Evolutionary conservation across 2,888 invertebrate genomes (phyloP), one percentile per base, ranked within the genome.

Genomic region (Ariolimax columbianus): DNA sequence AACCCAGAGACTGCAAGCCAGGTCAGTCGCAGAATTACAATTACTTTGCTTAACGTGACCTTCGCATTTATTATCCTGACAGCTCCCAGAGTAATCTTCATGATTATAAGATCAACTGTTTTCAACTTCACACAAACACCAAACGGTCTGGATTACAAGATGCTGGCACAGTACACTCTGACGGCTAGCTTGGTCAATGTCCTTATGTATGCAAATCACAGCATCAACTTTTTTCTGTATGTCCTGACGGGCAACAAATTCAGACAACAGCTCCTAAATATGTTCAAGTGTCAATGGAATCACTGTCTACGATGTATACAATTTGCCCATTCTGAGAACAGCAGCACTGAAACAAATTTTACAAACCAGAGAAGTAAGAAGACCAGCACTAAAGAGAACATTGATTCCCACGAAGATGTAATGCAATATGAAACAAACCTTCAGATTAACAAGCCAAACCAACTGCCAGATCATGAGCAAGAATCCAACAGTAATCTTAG

Each of bases 191-290:
- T 91, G 43, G 86, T 89, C 19, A 89, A 88, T 47, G 70, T 91
- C 36, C 89, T 91, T 47, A 85, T 90, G 26, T 91, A 90, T 81
- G 77, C 87, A 14, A 92, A 91, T 82, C 92, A 92, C 87, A 88
- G 90, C 14, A 86, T 91, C 1, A 92, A 92, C 77, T 90, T 92
- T 83, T 86, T 91, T 4, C 87, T 92, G 3, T 92, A 92, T 83
- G 91, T 91, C 82, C 84, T 91, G 0, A 89, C 87, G 73, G 91
- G 92, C 38, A 86, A 88, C 33, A 87, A 88, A 80, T 92, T 92
- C 85, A 85, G 92, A 23, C 82, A 85, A n/a, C 90, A 92, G 80
- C 84, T 92, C 19, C 75, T 73, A n/a, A 78, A 80, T 17, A 55
- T 88, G 6, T 30, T 89, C 36, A 43, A 73, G 19, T 33, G 33